Percentiles rank a stretch among this genome's conserved stretches.
Evolutionary conservation across 2,797 vertebrate genomes (phyloP).

Genomic region (Salmo trutta): DNA sequence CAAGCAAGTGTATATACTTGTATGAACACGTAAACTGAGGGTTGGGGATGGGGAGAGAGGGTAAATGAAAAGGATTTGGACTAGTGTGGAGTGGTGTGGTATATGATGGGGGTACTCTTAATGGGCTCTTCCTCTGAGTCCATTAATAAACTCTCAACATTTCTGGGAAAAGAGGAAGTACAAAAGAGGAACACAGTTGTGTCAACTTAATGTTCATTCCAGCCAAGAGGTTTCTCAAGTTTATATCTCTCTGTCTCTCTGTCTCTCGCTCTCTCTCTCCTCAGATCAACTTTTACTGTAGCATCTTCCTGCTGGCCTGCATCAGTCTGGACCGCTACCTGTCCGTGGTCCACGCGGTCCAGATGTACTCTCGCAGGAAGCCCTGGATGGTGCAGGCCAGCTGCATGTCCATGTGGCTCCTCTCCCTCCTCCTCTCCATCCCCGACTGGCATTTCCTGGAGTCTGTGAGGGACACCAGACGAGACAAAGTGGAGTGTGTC

Average conservation of each 20-base stretch:
- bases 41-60: no score
- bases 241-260: neutral
- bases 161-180: no score
- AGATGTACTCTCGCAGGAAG: conserved; percentile 86
- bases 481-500: conserved; percentile 57
- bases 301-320: conserved; percentile 89
- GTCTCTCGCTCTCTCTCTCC: neutral
- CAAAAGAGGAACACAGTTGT: no score
- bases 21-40: no score
- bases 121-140: no score
- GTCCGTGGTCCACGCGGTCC: conserved; percentile 88
- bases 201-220: neutral
- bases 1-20: neutral
- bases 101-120: neutral
- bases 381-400: conserved; percentile 79
- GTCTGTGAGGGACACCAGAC: conserved; percentile 42
- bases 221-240: conserved; percentile 1
- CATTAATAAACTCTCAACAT: no score
- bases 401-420: conserved; percentile 80
- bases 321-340: conserved; percentile 92
- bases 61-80: neutral
- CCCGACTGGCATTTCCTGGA: conserved; percentile 83
- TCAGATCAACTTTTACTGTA: conserved; percentile 92
- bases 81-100: neutral
- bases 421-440: conserved; percentile 81